Evolutionary conservation across 2,888 invertebrate species (phyloP).

Genomic region (Oscheius myriophilus): DNA sequence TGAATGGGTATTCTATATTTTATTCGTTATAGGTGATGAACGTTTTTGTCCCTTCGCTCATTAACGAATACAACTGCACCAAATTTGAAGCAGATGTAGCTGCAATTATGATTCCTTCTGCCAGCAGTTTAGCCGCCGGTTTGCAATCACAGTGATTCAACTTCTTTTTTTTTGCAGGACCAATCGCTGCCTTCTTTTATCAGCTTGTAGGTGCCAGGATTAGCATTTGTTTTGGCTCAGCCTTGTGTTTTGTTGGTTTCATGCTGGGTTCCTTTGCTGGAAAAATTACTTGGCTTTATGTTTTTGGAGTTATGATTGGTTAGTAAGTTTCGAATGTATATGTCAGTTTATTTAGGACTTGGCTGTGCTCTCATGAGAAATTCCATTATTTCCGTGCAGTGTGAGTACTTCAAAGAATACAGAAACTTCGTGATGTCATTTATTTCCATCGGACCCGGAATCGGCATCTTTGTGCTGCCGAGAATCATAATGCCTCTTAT

Average conservation of each 20-base stretch:
- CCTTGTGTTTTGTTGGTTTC: constrained; percentile 40
- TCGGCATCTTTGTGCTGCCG: constrained; percentile 52
- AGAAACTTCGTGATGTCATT: constrained; percentile 42
- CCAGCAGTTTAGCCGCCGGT: constrained; percentile 49
- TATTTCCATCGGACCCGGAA: constrained; percentile 54
- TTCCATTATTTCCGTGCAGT: constrained; percentile 53
- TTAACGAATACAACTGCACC: constrained; percentile 42
- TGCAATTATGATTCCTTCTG: constrained; percentile 48
- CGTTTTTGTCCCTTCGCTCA: constrained; percentile 46
- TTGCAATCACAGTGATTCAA: not conserved
- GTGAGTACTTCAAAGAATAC: constrained; percentile 52
- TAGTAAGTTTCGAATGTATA: not conserved
- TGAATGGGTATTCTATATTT: too few species aligned
- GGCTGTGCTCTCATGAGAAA: constrained; percentile 56
- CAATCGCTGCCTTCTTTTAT: constrained; percentile 49
- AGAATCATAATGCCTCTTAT: constrained; percentile 42
- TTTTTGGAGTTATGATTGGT: constrained; percentile 44
- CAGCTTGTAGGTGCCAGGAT: constrained; percentile 46
- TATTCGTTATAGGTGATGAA: constrained; percentile 48
- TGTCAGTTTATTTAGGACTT: constrained; percentile 35
- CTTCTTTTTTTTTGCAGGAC: constrained; percentile 37
- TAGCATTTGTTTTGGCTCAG: constrained; percentile 38
- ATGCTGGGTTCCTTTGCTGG: constrained; percentile 42
- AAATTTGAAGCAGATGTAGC: constrained; percentile 47
- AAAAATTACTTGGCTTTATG: constrained; percentile 41